Evolutionary conservation across 2,797 vertebrate genomes (phyloP).

Genomic region (Hypotaenidia philippensis): DNA sequence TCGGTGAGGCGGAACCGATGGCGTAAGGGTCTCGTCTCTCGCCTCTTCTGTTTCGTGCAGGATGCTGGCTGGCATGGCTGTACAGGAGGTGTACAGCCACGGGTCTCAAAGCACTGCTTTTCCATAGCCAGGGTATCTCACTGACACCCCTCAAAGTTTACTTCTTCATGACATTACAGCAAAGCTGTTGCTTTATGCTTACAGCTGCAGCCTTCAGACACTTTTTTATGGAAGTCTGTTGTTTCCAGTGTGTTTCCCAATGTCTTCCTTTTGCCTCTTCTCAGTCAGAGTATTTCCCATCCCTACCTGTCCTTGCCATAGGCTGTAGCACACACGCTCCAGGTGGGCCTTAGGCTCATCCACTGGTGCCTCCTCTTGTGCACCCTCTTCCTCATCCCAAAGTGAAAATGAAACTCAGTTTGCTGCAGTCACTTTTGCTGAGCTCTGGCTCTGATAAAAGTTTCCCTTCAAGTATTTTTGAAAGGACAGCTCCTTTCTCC

Average conservation of each 20-base stretch:
- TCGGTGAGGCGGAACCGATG: neutral
- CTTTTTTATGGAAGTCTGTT: neutral
- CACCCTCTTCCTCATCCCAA: neutral
- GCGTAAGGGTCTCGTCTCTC: neutral
- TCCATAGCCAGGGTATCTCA: neutral
- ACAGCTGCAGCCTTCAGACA: neutral
- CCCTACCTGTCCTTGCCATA: neutral
- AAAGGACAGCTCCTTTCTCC: neutral
- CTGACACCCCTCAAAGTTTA: neutral
- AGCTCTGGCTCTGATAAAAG: neutral
- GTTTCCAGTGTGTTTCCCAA: neutral
- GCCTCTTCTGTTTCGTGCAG: neutral
- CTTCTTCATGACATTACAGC: neutral
- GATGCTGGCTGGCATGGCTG: neutral
- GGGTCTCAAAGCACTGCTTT: neutral
- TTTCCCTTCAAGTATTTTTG: neutral
- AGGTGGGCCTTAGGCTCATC: neutral
- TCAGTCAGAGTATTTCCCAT: neutral
- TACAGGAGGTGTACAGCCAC: neutral
- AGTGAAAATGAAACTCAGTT: neutral
- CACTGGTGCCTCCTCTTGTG: neutral
- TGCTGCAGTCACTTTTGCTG: neutral
- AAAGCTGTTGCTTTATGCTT: conserved; percentile 7
- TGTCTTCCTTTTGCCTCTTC: neutral
- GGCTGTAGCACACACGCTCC: neutral